Evolutionary conservation across 2,888 invertebrate genomes (phyloP).

Genomic region (Drosophila nigricruria): DNA sequence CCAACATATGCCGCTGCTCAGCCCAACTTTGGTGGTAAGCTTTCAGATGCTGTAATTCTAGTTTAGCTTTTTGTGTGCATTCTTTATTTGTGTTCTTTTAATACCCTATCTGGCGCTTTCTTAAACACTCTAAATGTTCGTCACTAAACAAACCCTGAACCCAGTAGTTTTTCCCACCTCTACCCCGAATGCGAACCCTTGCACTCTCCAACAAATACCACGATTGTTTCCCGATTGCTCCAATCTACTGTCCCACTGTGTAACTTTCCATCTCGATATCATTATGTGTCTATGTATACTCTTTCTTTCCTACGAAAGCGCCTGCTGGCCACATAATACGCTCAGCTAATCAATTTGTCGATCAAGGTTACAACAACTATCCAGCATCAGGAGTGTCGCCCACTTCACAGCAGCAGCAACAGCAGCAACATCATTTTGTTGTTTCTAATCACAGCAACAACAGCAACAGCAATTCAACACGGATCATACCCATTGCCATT

Average conservation of each 20-base stretch:
- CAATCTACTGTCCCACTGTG: slow-evolving; percentile 56
- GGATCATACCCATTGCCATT: slow-evolving; percentile 88
- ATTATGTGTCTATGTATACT: slow-evolving; percentile 79
- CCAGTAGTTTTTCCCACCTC: slow-evolving; percentile 18
- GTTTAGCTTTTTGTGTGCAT: slow-evolving; percentile 10
- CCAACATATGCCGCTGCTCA: slow-evolving; percentile 83
- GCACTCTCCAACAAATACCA: slow-evolving; percentile 51
- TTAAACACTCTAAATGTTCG: slow-evolving; percentile 65
- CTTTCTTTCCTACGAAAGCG: slow-evolving; percentile 79
- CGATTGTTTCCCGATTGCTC: slow-evolving; percentile 31
- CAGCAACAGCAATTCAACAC: slow-evolving; percentile 72
- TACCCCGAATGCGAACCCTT: slow-evolving; percentile 33
- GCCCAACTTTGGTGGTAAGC: slow-evolving; percentile 83
- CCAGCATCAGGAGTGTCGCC: slow-evolving; percentile 70
- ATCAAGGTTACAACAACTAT: slow-evolving; percentile 85
- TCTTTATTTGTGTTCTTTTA: slow-evolving; percentile 12
- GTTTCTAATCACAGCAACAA: slow-evolving; percentile 10
- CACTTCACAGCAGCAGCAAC: slow-evolving; percentile 61
- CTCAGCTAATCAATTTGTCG: slow-evolving; percentile 86
- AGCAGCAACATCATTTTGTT: slow-evolving; percentile 54
- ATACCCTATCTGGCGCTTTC: slow-evolving; percentile 62
- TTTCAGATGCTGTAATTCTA: background rate
- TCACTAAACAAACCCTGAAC: slow-evolving; percentile 52
- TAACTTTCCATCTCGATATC: slow-evolving; percentile 71
- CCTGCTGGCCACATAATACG: slow-evolving; percentile 83